Evolutionary conservation across 2,113 vertebrate species (phyloP), one percentile per base, ranked within the genome.

Genomic region (Chrysemys picta): DNA sequence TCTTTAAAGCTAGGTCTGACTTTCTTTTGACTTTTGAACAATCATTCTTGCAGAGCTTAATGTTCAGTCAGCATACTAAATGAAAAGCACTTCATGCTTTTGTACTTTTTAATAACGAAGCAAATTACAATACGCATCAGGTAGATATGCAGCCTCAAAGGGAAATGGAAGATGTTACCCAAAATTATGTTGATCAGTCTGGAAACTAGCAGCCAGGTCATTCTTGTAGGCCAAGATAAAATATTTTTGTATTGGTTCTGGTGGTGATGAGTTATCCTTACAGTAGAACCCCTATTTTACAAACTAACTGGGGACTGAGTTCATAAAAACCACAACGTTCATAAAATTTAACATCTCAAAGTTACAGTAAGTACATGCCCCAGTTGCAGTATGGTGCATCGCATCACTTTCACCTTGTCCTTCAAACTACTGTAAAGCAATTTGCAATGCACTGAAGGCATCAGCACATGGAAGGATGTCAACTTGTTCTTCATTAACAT

Each of bases 71-170:
- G 78, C 27, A 53, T 10, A 1, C 4, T 31, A 27, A n/a, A 29
- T 82, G 56, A 86, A 95, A 95, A 65, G 45, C n/a, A 38, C 38
- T 94, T 95, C 81, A 75, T 38, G 47, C 10, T 76, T 84, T 57
- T 42, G 49, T 52, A 49, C 50, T 90, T 83, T 65, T 86, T 85
- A 72, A 87, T 84, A 92, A 91, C 83, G 53, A 54, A 47, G 88
- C 53, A 0, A 0, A 12, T 49, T 42, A 11, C 62, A 72, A 78
- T 2, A 85, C 57, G 1, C 38, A 82, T 38, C 38, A 57, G 88
- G 25, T 0, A 0, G 62, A 88, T 56, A 35, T 1, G 16, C 0
- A 0, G 50, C 50, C 57, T 78, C 85, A 84, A 76, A 35, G 90
- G 78, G 78, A 89, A 69, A 35, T 1, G 0, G 59, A 80, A 79